phyloP scores from a whole-genome alignment of 2,113 vertebrate species.

The Phylloscopus trochiloides region DNA sequence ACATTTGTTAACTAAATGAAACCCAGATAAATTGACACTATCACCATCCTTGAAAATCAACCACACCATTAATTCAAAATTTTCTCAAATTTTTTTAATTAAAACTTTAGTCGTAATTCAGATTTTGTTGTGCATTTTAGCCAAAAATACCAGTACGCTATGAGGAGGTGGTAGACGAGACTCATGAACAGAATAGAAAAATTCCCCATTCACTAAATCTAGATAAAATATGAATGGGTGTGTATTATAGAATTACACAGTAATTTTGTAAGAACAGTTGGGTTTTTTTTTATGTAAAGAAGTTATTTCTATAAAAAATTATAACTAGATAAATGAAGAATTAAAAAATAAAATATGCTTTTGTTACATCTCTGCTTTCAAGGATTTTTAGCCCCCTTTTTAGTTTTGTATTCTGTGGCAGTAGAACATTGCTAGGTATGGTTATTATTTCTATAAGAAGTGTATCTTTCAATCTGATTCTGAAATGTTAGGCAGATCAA shows the following conservation, averaged over 20 bases:
- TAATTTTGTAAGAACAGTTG: neutral
- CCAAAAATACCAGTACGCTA: neutral
- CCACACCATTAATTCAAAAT: neutral
- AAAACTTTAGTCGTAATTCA: neutral
- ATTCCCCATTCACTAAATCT: neutral
- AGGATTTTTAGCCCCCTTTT: neutral
- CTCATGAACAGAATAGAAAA: neutral
- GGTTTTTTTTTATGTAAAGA: neutral
- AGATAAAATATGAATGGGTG: neutral
- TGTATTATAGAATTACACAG: neutral
- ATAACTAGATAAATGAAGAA: neutral
- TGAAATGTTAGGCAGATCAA: neutral
- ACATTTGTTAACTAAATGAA: neutral
- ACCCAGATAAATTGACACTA: accelerated
- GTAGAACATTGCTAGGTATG: neutral
- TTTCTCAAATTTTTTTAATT: neutral
- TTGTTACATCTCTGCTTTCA: neutral
- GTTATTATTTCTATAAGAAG: neutral
- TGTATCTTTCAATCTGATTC: neutral
- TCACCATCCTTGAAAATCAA: neutral
- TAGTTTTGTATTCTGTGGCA: neutral
- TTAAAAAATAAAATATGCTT: neutral
- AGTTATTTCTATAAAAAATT: neutral
- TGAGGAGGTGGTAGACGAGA: neutral
- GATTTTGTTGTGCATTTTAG: neutral